phyloP scores from a whole-genome alignment of 2,888 invertebrate species.

The Xanthorhoe designata region DNA sequence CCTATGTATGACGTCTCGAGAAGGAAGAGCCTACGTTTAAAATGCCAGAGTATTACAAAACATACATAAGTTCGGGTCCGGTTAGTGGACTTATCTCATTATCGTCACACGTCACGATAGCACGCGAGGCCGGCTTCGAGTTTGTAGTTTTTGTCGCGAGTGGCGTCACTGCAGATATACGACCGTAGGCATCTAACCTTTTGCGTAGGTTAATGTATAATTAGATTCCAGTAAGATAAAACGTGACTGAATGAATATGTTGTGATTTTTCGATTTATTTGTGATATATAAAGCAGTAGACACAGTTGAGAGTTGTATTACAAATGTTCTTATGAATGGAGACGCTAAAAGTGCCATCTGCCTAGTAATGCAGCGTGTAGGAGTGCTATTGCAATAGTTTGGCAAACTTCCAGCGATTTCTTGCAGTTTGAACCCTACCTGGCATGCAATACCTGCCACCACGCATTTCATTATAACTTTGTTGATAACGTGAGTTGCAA shows the following conservation, averaged over 20 bases:
- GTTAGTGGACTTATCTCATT: constrained; percentile 21
- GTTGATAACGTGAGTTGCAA: constrained; percentile 13
- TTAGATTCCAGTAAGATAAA: constrained; percentile 8
- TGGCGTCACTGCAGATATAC: constrained; percentile 22
- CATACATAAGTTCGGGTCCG: constrained; percentile 7
- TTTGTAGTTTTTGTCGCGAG: constrained; percentile 29
- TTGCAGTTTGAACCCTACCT: constrained; percentile 28
- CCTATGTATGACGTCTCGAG: background rate
- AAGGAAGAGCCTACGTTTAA: background rate
- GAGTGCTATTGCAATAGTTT: constrained; percentile 19
- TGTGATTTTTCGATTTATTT: constrained; percentile 2
- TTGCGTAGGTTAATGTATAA: constrained; percentile 11
- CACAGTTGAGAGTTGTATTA: background rate
- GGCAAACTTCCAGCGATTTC: constrained; percentile 26
- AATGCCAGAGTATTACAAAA: constrained; percentile 2
- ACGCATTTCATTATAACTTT: constrained; percentile 21
- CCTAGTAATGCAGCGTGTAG: constrained; percentile 3
- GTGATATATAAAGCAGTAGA: background rate
- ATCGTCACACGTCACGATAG: constrained; percentile 26
- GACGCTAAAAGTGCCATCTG: background rate
- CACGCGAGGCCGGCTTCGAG: constrained; percentile 29
- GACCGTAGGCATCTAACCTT: constrained; percentile 21
- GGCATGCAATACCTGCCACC: constrained; percentile 17
- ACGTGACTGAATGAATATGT: constrained; percentile 1
- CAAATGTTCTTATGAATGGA: constrained; percentile 22